phyloP scores from a whole-genome alignment of 2,888 invertebrate species.

The Agrotis ipsilon region DNA sequence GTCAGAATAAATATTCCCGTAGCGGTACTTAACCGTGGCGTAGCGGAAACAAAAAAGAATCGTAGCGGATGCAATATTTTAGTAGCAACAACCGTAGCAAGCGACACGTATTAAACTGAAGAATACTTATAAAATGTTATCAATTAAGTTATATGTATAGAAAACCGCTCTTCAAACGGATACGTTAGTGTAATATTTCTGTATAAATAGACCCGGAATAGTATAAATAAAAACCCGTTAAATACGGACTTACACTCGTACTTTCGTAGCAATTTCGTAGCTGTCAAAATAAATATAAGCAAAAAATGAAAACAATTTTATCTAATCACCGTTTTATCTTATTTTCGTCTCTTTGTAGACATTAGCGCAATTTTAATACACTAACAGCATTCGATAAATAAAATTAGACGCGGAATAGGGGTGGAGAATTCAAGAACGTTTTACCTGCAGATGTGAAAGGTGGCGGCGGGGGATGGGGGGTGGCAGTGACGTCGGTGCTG shows the following conservation, averaged over 20 bases:
- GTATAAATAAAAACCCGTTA: constrained; percentile 13
- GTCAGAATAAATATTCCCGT: constrained; percentile 1
- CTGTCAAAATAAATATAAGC: not conserved
- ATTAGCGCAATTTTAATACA: constrained; percentile 30
- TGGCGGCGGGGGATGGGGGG: constrained; percentile 70
- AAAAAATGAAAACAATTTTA: not conserved
- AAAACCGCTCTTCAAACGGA: not conserved
- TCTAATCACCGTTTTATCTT: constrained; percentile 9
- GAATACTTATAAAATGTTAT: constrained; percentile 1
- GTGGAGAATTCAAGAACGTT: constrained; percentile 50
- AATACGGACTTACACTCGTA: not conserved
- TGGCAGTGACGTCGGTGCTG: constrained; percentile 79
- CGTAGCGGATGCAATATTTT: constrained; percentile 32
- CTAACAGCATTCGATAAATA: constrained; percentile 42
- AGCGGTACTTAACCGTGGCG: constrained; percentile 13
- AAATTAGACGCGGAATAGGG: constrained; percentile 53
- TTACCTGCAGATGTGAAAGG: constrained; percentile 62
- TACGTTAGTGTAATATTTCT: not conserved
- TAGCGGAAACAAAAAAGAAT: constrained; percentile 6
- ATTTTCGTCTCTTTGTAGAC: constrained; percentile 2
- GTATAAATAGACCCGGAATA: not conserved
- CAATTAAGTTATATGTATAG: not conserved
- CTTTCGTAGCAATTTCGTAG: constrained; percentile 14
- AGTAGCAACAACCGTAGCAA: constrained; percentile 30
- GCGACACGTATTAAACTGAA: too few species aligned